A percentile compares a stretch with the other conserved stretches of the same genome.
Evolutionary conservation across 2,797 vertebrate genomes (phyloP).

Genomic region (Alexandromys oeconomus): DNA sequence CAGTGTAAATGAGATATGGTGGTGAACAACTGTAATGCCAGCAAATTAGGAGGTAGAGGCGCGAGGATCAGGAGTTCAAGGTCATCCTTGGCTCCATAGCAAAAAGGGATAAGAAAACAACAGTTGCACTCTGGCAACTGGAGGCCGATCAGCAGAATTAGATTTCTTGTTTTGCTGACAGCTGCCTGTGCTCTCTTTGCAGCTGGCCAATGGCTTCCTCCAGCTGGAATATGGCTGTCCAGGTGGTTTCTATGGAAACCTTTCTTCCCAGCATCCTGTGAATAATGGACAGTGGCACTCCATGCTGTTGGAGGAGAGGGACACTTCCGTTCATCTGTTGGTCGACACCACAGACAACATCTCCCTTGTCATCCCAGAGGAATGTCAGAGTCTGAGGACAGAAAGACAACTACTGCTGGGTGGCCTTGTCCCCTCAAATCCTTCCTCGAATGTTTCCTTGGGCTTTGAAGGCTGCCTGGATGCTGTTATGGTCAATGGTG

Average conservation of each 20-base stretch:
- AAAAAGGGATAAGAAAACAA: not conserved
- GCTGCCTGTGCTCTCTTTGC: slow-evolving; percentile 77
- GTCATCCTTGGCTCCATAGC: not conserved
- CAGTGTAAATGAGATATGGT: not conserved
- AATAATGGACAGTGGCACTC: slow-evolving; percentile 93
- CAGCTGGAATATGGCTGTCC: slow-evolving; percentile 91
- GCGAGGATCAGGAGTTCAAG: not conserved
- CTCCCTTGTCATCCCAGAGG: slow-evolving; percentile 85
- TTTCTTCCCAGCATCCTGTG: slow-evolving; percentile 87
- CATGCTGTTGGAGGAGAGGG: slow-evolving; percentile 92
- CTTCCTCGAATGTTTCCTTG: slow-evolving; percentile 73
- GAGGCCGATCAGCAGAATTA: not conserved
- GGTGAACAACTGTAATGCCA: not conserved
- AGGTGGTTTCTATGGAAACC: slow-evolving; percentile 78
- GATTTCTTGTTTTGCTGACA: slow-evolving; percentile 18
- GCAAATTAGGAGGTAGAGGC: not conserved
- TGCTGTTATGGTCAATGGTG: slow-evolving; percentile 89
- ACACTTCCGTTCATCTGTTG: slow-evolving; percentile 87
- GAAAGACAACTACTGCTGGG: slow-evolving; percentile 91
- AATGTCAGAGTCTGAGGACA: slow-evolving; percentile 87
- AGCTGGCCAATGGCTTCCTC: slow-evolving; percentile 91
- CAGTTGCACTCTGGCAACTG: not conserved
- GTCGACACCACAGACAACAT: slow-evolving; percentile 87
- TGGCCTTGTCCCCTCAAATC: slow-evolving; percentile 70
- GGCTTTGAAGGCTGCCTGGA: slow-evolving; percentile 94